A percentile compares a stretch with the other conserved stretches of the same genome.
Conservation (phyloP, 2,888 invertebrate species). For the Spicauda simplicius region DNA sequence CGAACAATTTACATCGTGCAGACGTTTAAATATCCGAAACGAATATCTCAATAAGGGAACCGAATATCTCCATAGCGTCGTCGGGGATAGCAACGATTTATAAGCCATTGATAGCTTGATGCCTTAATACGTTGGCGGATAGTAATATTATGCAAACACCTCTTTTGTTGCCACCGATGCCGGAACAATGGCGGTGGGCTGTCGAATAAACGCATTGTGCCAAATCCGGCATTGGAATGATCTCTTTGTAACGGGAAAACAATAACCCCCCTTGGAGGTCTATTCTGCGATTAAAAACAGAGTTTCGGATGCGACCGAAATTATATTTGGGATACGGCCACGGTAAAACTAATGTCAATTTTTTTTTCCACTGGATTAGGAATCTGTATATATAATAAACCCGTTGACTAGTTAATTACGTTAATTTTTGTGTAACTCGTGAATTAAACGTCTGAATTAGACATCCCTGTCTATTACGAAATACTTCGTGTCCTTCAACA, state of each 20-base stretch:
- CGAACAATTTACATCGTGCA: too few relatives aligned
- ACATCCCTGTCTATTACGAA: too few relatives aligned
- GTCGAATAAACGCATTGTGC: slow-evolving; percentile 70
- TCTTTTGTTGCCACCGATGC: slow-evolving; percentile 63
- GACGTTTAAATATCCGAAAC: background rate
- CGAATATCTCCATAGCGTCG: slow-evolving; percentile 14
- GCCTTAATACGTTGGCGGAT: slow-evolving; percentile 53
- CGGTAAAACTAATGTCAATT: too few relatives aligned
- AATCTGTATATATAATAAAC: too few relatives aligned
- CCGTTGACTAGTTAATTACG: too few relatives aligned
- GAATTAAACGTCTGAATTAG: too few relatives aligned
- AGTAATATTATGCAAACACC: slow-evolving; percentile 70
- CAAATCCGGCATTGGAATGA: slow-evolving; percentile 68
- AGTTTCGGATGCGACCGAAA: too few relatives aligned
- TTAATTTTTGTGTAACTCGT: too few relatives aligned
- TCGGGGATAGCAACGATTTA: slow-evolving; percentile 16
- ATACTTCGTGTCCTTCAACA: too few relatives aligned
- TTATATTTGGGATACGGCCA: too few relatives aligned
- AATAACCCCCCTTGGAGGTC: slow-evolving; percentile 59
- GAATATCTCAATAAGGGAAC: slow-evolving; percentile 6
- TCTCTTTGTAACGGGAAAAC: slow-evolving; percentile 72
- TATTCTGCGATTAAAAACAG: too few relatives aligned
- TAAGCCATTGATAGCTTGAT: slow-evolving; percentile 22
- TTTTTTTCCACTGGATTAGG: too few relatives aligned
- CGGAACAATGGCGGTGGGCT: slow-evolving; percentile 71